Conservation (phyloP, 2,113 vertebrate genomes). For the Pelecanoides urinatrix region DNA sequence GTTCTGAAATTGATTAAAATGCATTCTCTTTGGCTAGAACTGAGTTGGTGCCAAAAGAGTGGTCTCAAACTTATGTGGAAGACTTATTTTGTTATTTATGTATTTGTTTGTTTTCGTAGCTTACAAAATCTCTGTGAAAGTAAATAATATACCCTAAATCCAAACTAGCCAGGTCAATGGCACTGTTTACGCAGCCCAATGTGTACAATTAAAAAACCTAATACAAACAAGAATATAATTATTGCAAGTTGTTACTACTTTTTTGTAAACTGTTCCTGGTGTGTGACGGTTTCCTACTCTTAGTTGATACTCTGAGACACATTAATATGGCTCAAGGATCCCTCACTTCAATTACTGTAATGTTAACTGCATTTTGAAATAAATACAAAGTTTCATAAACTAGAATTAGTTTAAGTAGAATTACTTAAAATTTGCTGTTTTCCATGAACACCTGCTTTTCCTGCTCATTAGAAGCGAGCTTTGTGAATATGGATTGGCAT, state of each 20-base stretch:
- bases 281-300: neutral
- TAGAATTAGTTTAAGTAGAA: neutral
- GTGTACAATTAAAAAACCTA: neutral
- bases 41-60: neutral
- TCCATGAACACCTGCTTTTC: neutral
- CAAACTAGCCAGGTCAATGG: neutral
- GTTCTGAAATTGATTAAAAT: constrained; percentile 3
- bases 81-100: neutral
- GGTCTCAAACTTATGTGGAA: neutral
- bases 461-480: constrained; percentile 2
- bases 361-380: neutral
- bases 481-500: neutral
- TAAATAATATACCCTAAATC: neutral
- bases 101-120: neutral
- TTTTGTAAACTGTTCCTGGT: neutral
- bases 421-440: neutral
- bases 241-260: neutral
- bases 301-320: neutral
- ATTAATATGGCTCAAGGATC: neutral
- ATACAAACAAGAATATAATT: neutral
- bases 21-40: neutral
- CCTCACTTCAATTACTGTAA: neutral
- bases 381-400: neutral
- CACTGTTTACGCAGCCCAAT: neutral
- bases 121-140: neutral